Conservation (phyloP, 2,113 vertebrate species). For the Datnioides undecimradiatus region DNA sequence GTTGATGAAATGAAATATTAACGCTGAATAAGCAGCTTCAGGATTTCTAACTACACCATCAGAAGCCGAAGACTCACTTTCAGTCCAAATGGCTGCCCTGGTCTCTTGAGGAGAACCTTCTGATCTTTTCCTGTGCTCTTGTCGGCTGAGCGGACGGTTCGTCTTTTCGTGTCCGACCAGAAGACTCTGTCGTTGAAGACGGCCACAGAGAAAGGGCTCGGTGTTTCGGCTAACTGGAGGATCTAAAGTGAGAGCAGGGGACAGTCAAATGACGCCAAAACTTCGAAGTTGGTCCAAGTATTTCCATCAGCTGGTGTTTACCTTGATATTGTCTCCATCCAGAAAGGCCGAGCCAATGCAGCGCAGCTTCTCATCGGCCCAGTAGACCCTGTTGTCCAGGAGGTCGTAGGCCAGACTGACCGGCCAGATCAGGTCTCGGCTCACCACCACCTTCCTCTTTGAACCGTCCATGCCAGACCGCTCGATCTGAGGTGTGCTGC, state of each 20-base stretch:
- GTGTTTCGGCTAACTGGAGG: constrained; percentile 86
- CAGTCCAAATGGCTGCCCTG: constrained; percentile 88
- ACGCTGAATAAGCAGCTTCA: not conserved
- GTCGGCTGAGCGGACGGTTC: constrained; percentile 86
- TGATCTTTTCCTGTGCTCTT: constrained; percentile 90
- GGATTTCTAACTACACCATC: not conserved
- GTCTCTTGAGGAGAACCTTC: constrained; percentile 87
- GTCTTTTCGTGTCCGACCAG: constrained; percentile 90
- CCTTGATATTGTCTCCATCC: constrained; percentile 87
- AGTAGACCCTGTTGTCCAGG: constrained; percentile 88
- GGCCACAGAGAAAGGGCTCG: constrained; percentile 86
- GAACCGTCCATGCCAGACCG: constrained; percentile 91
- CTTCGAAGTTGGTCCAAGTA: fast-evolving
- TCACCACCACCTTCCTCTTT: constrained; percentile 82
- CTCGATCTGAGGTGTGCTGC: constrained; percentile 86
- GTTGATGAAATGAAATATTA: too few species aligned
- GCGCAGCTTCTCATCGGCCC: constrained; percentile 91
- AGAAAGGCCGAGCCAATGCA: constrained; percentile 87
- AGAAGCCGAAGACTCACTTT: constrained; percentile 81
- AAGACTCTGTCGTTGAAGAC: constrained; percentile 90
- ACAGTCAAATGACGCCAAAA: not conserved
- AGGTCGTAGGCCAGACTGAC: constrained; percentile 88
- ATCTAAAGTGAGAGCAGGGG: constrained; percentile 79
- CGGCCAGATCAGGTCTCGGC: constrained; percentile 86
- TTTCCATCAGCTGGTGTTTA: constrained; percentile 38